Conservation (phyloP, 1,140 invertebrate genomes). For the Leptinotarsa texana region DNA sequence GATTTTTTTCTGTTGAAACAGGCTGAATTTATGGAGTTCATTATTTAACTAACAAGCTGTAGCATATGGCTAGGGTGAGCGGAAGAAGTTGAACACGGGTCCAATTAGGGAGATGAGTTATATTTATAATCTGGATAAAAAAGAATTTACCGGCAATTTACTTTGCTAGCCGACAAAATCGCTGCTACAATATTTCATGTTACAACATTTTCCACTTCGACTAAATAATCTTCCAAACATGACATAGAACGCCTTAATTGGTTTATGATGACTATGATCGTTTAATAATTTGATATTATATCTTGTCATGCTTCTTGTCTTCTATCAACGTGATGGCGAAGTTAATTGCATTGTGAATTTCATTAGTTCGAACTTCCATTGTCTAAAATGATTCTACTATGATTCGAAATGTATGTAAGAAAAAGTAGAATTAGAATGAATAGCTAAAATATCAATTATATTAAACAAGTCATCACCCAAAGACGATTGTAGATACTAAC, state of each 20-base stretch:
- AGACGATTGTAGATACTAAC: no score
- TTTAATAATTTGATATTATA: no score
- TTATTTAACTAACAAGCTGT: conserved; percentile 39
- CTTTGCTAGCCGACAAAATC: conserved; percentile 30
- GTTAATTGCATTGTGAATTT: no score
- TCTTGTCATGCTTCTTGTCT: no score
- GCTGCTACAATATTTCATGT: conserved; percentile 34
- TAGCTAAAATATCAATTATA: no score
- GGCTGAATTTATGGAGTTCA: conserved; percentile 44
- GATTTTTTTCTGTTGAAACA: conserved; percentile 26
- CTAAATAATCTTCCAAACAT: not conserved
- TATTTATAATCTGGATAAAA: conserved; percentile 42
- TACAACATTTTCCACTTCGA: not conserved
- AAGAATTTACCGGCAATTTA: conserved; percentile 22
- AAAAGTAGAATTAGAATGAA: no score
- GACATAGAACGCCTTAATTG: not conserved
- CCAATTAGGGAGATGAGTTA: conserved; percentile 44
- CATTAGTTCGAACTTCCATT: no score
- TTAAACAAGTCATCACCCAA: no score
- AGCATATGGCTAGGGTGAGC: conserved; percentile 30
- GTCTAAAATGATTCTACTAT: no score
- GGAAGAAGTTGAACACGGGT: conserved; percentile 26
- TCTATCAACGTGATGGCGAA: no score
- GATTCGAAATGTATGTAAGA: no score
- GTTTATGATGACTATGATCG: not conserved